These are phyloP conservation scores for Aleadryas rufinucha DNA, from an alignment of 2,113 vertebrate species.

Conservation along the genomic window DNA sequence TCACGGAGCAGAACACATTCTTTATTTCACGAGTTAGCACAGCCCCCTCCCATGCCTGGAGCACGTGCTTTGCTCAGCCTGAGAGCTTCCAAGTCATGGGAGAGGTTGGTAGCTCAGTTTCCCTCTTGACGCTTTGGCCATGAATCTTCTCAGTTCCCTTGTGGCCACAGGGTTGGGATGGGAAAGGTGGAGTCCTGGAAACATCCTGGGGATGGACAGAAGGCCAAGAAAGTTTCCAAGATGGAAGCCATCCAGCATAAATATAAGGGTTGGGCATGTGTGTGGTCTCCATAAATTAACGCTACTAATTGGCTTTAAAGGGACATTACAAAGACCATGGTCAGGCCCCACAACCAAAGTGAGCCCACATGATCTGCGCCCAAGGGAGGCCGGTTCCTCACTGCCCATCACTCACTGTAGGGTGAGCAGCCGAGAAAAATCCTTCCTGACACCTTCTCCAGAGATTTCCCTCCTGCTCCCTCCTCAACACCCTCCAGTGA, in stretches of 20 bases:
- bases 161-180: background rate
- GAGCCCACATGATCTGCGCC: background rate
- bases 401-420: background rate
- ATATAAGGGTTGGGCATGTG: background rate
- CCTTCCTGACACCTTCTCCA: background rate
- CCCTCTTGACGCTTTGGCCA: background rate
- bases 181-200: conserved; percentile 15
- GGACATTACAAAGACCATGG: background rate
- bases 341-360: background rate
- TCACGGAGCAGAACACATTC: background rate
- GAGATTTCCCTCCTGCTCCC: conserved; percentile 22
- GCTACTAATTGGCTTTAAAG: background rate
- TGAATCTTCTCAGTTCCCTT: background rate
- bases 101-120: background rate
- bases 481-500: conserved; percentile 47
- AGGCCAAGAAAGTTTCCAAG: background rate
- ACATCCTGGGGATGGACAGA: background rate
- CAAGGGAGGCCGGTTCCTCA: background rate
- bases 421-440: background rate
- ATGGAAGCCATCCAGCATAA: conserved; percentile 7
- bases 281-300: conserved; percentile 36
- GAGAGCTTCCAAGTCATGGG: background rate
- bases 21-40: background rate
- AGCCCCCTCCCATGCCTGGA: background rate
- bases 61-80: background rate